Percentiles rank a stretch among this genome's conserved stretches.
Conservation (phyloP, 2,888 invertebrate species). For the Aleiodes testaceus region DNA sequence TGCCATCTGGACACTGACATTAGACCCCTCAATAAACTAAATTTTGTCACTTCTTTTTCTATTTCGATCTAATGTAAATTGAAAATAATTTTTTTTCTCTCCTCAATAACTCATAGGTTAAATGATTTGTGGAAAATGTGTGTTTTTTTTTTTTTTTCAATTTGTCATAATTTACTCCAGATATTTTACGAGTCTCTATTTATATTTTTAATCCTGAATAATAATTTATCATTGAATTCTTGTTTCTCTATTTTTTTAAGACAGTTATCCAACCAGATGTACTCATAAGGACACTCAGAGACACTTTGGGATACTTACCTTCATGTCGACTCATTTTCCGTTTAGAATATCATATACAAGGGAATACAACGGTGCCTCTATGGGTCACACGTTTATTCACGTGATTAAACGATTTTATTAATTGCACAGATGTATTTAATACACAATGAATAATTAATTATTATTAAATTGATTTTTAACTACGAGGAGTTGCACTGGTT, state of each 20-base stretch:
- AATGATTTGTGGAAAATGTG: background rate
- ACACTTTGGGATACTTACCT: conserved; percentile 80
- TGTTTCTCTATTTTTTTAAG: conserved; percentile 35
- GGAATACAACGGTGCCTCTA: conserved; percentile 62
- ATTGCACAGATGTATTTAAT: conserved; percentile 62
- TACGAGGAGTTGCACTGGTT: conserved; percentile 72
- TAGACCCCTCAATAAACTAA: conserved; percentile 53
- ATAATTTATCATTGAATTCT: conserved; percentile 1
- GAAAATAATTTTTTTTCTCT: conserved; percentile 1
- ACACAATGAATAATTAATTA: conserved; percentile 18
- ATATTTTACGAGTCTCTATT: background rate
- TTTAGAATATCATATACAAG: conserved; percentile 72
- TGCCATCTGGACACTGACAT: conserved; percentile 72
- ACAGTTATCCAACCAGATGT: conserved; percentile 46
- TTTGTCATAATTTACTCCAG: background rate
- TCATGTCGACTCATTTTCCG: conserved; percentile 94
- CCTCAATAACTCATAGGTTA: conserved; percentile 11
- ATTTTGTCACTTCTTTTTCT: conserved; percentile 14
- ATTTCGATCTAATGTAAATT: background rate
- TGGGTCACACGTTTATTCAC: conserved; percentile 57
- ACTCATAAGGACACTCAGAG: conserved; percentile 61
- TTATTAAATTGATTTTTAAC: background rate
- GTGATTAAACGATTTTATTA: conserved; percentile 33
- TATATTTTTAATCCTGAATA: conserved; percentile 9
- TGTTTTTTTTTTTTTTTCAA: background rate